These are phyloP conservation scores for Epirrhoe alternata DNA, from an alignment of 2,888 invertebrate genomes.

Conservation along the genomic window DNA sequence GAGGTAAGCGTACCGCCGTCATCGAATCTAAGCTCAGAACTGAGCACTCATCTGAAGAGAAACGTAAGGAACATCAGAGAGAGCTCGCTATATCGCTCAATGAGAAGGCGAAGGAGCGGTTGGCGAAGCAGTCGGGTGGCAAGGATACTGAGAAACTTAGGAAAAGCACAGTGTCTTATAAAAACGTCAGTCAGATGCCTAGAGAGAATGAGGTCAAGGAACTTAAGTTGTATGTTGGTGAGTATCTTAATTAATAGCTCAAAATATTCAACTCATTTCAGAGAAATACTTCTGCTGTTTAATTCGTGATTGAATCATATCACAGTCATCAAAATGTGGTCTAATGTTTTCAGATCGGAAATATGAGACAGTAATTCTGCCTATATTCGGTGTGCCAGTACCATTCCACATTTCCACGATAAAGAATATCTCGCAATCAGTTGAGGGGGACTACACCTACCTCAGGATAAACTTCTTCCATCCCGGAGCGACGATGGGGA, in stretches of 20 bases:
- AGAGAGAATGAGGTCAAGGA: constrained; percentile 96
- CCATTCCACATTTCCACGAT: constrained; percentile 99
- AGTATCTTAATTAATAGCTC: constrained; percentile 63
- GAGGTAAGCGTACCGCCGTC: constrained; percentile 94
- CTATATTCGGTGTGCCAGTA: constrained; percentile 97
- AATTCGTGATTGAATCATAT: too few relatives aligned
- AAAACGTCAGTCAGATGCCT: constrained; percentile 96
- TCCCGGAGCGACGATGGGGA: constrained; percentile 98
- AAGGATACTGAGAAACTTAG: constrained; percentile 95
- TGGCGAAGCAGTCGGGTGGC: constrained; percentile 94
- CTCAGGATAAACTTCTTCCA: constrained; percentile 99
- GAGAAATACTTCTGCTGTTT: too few relatives aligned
- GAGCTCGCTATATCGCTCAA: constrained; percentile 96
- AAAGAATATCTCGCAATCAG: constrained; percentile 99
- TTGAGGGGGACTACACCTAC: constrained; percentile 99
- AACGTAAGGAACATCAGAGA: constrained; percentile 97
- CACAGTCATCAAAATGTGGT: neutral
- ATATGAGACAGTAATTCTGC: constrained; percentile 99
- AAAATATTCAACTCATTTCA: too few relatives aligned
- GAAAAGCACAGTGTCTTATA: constrained; percentile 98
- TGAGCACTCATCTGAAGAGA: constrained; percentile 98
- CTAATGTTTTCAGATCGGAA: constrained; percentile 90
- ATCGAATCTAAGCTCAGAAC: constrained; percentile 96
- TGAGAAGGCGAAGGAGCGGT: constrained; percentile 95
- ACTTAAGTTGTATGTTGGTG: constrained; percentile 97